These are phyloP conservation scores for Jacana jacana DNA, from an alignment of 2,113 vertebrate species.

Conservation along the genomic window DNA sequence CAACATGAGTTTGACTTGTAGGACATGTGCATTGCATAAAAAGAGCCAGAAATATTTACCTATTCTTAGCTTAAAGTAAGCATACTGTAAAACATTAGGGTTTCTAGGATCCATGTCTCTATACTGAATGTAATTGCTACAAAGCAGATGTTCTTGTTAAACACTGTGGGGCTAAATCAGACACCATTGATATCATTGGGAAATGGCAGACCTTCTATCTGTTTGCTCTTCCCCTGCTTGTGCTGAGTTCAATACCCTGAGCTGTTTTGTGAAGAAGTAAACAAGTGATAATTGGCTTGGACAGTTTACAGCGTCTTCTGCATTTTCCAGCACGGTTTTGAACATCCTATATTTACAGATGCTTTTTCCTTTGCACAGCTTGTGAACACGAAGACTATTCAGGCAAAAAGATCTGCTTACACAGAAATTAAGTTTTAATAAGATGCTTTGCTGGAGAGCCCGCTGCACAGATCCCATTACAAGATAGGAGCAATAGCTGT, in stretches of 20 bases:
- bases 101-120: neutral
- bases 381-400: neutral
- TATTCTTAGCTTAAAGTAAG: neutral
- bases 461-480: neutral
- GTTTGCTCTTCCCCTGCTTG: neutral
- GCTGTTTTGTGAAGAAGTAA: neutral
- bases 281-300: neutral
- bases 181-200: fast-evolving
- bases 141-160: neutral
- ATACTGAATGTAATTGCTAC: neutral
- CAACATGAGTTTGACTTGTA: neutral
- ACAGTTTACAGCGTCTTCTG: neutral
- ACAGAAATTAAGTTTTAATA: neutral
- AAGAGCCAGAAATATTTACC: neutral
- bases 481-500: neutral
- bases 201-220: neutral
- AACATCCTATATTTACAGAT: neutral
- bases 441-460: neutral
- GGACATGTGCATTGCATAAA: neutral
- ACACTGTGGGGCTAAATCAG: neutral
- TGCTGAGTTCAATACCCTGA: neutral
- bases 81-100: neutral
- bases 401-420: neutral
- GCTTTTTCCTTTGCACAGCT: neutral
- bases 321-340: neutral